Conservation (phyloP, 2,888 invertebrate genomes). For the Heliconius ismenius region DNA sequence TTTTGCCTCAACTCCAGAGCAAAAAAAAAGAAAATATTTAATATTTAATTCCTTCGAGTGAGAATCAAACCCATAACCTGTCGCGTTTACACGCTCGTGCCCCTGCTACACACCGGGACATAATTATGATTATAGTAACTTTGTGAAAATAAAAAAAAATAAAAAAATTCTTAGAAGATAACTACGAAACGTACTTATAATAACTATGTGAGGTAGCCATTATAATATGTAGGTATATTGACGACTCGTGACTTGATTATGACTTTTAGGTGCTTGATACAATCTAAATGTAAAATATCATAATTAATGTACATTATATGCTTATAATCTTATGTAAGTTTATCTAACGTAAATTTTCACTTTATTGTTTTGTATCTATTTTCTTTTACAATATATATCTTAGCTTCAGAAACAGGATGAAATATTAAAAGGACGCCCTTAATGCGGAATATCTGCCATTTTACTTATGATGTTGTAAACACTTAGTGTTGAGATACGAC, state of each 20-base stretch:
- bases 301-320: not conserved
- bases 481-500: not conserved
- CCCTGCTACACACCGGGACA: no score
- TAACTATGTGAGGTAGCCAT: not conserved
- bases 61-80: no score
- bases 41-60: no score
- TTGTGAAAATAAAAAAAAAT: not conserved
- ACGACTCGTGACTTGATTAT: slow-evolving; percentile 4
- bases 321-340: not conserved
- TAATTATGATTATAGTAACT: not conserved
- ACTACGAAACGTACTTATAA: slow-evolving; percentile 1
- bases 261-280: slow-evolving; percentile 6
- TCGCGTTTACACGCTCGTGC: no score
- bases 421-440: no score
- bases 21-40: no score
- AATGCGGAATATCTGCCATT: no score
- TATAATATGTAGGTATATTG: not conserved
- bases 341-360: slow-evolving; percentile 1
- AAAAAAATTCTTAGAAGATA: not conserved
- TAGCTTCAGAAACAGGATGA: no score
- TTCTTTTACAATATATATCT: no score
- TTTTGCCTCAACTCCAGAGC: no score
- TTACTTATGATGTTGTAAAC: no score
- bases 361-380: not conserved
- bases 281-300: slow-evolving; percentile 5